Conservation (phyloP, 2,113 vertebrate species). For the Apteryx mantelli region DNA sequence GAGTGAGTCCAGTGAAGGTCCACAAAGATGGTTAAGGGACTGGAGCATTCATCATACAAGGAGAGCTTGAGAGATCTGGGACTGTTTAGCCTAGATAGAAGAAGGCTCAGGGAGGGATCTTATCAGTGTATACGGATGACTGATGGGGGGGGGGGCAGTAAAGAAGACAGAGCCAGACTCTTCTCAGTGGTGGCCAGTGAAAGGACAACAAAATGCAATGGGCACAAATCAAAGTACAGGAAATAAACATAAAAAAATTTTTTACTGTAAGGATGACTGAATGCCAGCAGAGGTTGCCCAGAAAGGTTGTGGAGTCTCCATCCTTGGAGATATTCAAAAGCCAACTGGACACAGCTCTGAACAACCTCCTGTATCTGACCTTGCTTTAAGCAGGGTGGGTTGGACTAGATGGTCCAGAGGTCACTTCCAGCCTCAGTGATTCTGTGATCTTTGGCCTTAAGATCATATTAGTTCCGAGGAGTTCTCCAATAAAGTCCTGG, state of each 20-base stretch:
- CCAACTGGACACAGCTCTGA: neutral
- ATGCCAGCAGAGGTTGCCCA: neutral
- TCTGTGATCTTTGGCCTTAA: neutral
- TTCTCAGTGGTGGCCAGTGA: neutral
- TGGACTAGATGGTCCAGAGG: neutral
- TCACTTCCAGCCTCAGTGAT: neutral
- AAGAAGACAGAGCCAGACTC: no score
- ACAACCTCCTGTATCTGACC: neutral
- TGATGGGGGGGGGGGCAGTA: no score
- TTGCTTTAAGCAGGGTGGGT: neutral
- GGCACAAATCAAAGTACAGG: neutral
- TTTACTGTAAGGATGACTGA: neutral
- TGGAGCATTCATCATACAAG: no score
- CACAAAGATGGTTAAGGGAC: no score
- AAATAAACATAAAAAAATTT: neutral
- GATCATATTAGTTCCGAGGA: neutral
- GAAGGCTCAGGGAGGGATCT: no score
- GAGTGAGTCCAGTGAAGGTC: no score
- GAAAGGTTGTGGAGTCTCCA: neutral
- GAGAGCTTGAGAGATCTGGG: no score
- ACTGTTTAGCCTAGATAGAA: no score
- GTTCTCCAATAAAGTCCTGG: neutral
- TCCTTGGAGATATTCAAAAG: neutral
- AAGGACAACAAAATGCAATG: neutral
- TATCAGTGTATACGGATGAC: no score